Base-by-base conservation (phyloP, 2,113 vertebrate genomes). In the Motacilla tschutschensis region DNA sequence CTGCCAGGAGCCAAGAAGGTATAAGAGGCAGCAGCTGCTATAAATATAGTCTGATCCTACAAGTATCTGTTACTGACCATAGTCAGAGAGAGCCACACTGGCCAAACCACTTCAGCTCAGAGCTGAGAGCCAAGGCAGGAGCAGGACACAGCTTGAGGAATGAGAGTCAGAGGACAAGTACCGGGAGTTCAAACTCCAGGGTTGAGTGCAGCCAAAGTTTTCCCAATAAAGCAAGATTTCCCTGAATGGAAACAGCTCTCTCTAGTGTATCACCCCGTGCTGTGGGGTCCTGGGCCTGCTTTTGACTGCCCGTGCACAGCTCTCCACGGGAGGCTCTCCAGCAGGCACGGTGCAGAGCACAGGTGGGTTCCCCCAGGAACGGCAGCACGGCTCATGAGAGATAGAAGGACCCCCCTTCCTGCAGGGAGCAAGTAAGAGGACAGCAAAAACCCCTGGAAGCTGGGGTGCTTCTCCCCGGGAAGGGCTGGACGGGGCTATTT, bases 11-110 rank as follows among this genome's bases (percentile, higher is more conserved):
- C 55, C 7, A 2, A 72, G 74, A 60, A 84, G 43, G 26, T 62
- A 12, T 8, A 66, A 89, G 60, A 65, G 66, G 36, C 25, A 85
- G 44, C 87, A 70, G 69, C 60, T 12, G 7, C 67, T 81, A 79
- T 80, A 93, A 92, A 83, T 89, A 92, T 89, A 94, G 28, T 59
- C 40, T 36, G 53, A 55, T 79, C 72, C 75, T 90, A 26, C 33
- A 66, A 70, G 69, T 59, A 38, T 87, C 76, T 87, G 65, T 73
- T 80, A 57, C 89, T 20, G 71, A 18, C 46, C 47, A 5, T 6
- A 36, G 54, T 12, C 74, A 86, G 79, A 55, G 50, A 55, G 57
- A 71, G 44, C 36, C 0, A 0, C 0, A 0, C 16, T 4, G 4
- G 82, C 79, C 79, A 79, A 73, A 66, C 24, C 22, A 3, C 62